Conservation (phyloP, 2,797 vertebrate genomes). For the Tenualosa ilisha region DNA sequence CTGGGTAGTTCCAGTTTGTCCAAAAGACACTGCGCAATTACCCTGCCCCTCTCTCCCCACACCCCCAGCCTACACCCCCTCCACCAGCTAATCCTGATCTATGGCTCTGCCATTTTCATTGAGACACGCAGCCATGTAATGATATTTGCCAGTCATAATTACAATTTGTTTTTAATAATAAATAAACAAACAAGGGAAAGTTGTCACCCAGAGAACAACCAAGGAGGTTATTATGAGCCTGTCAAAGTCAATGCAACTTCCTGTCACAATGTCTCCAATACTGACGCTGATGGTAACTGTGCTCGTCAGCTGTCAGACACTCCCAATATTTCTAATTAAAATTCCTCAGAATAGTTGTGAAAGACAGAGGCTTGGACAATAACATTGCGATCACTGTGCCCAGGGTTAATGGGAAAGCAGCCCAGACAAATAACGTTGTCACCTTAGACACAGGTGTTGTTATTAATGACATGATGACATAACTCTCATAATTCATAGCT, state of each 20-base stretch:
- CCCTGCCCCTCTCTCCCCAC: not conserved
- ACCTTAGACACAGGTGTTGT: not conserved
- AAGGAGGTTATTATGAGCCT: conserved; percentile 21
- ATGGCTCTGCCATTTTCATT: conserved; percentile 2
- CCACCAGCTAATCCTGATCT: conserved; percentile 6
- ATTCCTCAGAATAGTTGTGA: not conserved
- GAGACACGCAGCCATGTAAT: conserved; percentile 31
- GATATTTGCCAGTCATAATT: conserved; percentile 35
- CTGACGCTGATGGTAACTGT: not conserved
- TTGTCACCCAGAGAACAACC: conserved; percentile 36
- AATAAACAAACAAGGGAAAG: not conserved
- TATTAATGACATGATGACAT: not conserved
- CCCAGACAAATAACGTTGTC: not conserved
- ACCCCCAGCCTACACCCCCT: not conserved
- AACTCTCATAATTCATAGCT: not conserved
- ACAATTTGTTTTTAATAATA: not conserved
- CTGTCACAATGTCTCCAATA: not conserved
- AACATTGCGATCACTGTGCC: not conserved
- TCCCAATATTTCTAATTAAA: not conserved
- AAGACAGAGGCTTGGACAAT: not conserved
- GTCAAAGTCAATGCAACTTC: not conserved
- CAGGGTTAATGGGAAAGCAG: not conserved
- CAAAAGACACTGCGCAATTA: not conserved
- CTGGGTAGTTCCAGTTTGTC: not conserved
- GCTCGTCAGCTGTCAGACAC: not conserved